Conservation (phyloP, 2,113 vertebrate genomes). For the Pithys albifrons region DNA sequence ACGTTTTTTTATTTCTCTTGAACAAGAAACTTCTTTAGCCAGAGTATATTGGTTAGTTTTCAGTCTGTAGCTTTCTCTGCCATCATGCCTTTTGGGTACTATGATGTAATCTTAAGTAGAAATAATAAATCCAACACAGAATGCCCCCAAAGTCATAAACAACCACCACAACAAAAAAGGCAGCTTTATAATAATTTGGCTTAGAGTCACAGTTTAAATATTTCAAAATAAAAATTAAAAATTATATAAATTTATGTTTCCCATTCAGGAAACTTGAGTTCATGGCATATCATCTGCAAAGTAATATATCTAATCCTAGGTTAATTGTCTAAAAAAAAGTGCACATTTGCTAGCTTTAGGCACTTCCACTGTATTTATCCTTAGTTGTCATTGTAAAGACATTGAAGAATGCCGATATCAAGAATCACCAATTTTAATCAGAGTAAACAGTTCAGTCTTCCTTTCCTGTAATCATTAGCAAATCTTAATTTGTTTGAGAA, state of each 20-base stretch:
- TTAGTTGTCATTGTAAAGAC: neutral
- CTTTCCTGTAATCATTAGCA: conserved; percentile 14
- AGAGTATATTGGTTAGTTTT: neutral
- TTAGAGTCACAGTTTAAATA: neutral
- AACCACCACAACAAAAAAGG: neutral
- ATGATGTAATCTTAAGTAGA: neutral
- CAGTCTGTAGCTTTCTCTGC: neutral
- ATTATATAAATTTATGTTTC: neutral
- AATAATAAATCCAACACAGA: neutral
- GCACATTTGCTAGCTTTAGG: neutral
- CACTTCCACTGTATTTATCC: conserved; percentile 9
- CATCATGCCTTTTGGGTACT: neutral
- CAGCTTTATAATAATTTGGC: neutral
- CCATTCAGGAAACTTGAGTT: neutral
- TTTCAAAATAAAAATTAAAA: neutral
- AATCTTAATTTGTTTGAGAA: neutral
- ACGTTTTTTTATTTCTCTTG: neutral
- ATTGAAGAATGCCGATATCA: neutral
- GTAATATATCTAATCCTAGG: neutral
- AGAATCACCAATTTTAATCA: neutral
- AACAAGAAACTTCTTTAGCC: neutral
- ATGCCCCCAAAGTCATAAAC: neutral
- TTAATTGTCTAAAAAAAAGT: neutral
- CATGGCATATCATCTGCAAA: neutral
- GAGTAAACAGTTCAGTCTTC: neutral